phyloP scores from a whole-genome alignment of 2,113 vertebrate species.

The Melospiza georgiana region DNA sequence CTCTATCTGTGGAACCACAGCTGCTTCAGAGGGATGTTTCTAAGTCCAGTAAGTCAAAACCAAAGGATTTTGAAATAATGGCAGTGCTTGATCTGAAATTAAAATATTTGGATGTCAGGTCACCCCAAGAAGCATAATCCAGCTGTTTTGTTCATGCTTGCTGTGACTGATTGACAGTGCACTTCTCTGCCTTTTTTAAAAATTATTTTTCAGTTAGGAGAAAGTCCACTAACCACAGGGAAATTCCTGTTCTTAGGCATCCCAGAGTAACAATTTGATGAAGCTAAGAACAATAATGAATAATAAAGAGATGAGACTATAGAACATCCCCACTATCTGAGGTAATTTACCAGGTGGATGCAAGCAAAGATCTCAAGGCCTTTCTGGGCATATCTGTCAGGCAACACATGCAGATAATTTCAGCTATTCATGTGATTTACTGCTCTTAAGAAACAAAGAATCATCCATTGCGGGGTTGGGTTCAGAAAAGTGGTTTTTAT shows the following conservation, averaged over 20 bases:
- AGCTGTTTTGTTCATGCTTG: slow-evolving; percentile 51
- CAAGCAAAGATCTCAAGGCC: background rate
- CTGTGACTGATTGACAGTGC: slow-evolving; percentile 45
- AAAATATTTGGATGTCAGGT: slow-evolving; percentile 69
- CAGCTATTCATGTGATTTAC: slow-evolving; percentile 17
- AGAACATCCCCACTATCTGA: background rate
- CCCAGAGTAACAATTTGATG: background rate
- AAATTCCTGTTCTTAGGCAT: background rate
- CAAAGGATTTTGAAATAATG: slow-evolving; percentile 36
- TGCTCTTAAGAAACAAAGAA: slow-evolving; percentile 45
- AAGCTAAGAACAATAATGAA: background rate
- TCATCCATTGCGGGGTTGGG: slow-evolving; percentile 23
- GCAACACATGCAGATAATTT: slow-evolving; percentile 14
- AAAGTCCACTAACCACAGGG: background rate
- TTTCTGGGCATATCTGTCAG: background rate
- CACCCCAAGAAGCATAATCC: slow-evolving; percentile 59
- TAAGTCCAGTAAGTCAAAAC: slow-evolving; percentile 22
- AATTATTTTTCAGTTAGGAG: background rate
- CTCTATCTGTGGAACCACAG: background rate
- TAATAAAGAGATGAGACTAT: background rate
- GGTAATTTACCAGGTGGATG: background rate
- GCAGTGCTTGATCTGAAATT: slow-evolving; percentile 32
- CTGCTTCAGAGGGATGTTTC: background rate
- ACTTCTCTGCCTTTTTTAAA: background rate
- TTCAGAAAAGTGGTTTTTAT: background rate